Percentiles rank a stretch among this genome's conserved stretches.
phyloP scores from a whole-genome alignment of 2,888 invertebrate genomes.

The Dynastes tityus region DNA sequence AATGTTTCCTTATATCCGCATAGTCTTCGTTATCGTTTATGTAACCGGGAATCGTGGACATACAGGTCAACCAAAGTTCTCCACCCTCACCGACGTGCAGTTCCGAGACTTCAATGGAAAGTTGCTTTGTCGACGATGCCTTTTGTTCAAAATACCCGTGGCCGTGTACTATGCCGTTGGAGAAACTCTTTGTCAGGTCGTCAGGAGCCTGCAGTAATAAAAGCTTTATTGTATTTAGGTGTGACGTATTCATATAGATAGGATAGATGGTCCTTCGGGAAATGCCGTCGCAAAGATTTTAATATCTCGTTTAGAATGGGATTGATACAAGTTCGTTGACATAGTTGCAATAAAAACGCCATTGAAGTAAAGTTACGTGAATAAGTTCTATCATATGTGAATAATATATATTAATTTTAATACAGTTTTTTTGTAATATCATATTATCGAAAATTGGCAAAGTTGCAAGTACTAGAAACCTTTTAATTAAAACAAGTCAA shows the following conservation, averaged over 20 bases:
- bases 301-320: slow-evolving; percentile 12
- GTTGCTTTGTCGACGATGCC: slow-evolving; percentile 77
- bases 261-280: neutral
- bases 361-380: too few species aligned
- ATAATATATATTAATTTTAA: too few species aligned
- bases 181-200: slow-evolving; percentile 68
- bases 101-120: slow-evolving; percentile 83
- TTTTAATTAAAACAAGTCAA: too few species aligned
- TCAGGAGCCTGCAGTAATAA: slow-evolving; percentile 67
- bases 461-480: too few species aligned
- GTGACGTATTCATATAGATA: slow-evolving; percentile 36
- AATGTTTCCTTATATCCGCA: slow-evolving; percentile 82
- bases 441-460: too few species aligned
- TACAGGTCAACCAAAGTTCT: slow-evolving; percentile 81
- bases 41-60: slow-evolving; percentile 85
- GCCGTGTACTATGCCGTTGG: slow-evolving; percentile 74
- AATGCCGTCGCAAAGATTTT: slow-evolving; percentile 3
- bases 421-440: too few species aligned
- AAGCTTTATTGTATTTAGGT: slow-evolving; percentile 42
- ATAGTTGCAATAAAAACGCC: too few species aligned
- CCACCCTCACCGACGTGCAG: slow-evolving; percentile 81
- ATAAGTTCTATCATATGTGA: too few species aligned
- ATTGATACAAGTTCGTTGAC: neutral
- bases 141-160: slow-evolving; percentile 68
- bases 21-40: slow-evolving; percentile 81